Conservation (phyloP, 2,797 vertebrate genomes). For the Anomalospiza imberbis region DNA sequence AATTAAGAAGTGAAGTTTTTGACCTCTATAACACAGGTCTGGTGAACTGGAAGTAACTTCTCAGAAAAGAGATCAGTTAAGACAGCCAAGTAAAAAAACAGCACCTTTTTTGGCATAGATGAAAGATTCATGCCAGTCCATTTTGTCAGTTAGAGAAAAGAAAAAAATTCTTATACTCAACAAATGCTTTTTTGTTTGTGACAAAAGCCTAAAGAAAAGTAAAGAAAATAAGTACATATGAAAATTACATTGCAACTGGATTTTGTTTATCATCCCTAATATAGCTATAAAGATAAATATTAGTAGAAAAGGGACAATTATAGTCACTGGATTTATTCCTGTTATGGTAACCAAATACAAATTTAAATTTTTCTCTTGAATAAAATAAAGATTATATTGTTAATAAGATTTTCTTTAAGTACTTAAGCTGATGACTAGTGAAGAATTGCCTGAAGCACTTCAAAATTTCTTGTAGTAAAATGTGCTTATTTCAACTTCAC, state of each 20-base stretch:
- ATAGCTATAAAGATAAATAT: neutral
- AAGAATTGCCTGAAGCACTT: neutral
- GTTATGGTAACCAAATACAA: neutral
- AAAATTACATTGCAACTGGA: neutral
- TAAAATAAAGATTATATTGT: neutral
- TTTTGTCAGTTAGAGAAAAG: neutral
- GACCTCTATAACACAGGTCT: neutral
- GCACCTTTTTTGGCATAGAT: neutral
- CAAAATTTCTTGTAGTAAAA: neutral
- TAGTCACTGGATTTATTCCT: neutral
- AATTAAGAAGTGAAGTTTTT: neutral
- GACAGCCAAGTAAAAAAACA: neutral
- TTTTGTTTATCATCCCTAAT: neutral
- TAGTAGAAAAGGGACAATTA: neutral
- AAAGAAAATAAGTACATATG: neutral
- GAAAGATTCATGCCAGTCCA: neutral
- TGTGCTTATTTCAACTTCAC: neutral
- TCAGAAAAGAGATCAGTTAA: neutral
- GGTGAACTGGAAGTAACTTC: neutral
- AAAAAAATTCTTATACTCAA: neutral
- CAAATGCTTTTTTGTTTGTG: neutral
- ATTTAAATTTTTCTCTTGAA: neutral
- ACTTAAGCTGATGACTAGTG: neutral
- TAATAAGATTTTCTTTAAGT: neutral
- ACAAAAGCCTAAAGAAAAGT: neutral